These are phyloP conservation scores for Sminthurides aquaticus DNA, from an alignment of 2,888 invertebrate species.

Conservation along the genomic window DNA sequence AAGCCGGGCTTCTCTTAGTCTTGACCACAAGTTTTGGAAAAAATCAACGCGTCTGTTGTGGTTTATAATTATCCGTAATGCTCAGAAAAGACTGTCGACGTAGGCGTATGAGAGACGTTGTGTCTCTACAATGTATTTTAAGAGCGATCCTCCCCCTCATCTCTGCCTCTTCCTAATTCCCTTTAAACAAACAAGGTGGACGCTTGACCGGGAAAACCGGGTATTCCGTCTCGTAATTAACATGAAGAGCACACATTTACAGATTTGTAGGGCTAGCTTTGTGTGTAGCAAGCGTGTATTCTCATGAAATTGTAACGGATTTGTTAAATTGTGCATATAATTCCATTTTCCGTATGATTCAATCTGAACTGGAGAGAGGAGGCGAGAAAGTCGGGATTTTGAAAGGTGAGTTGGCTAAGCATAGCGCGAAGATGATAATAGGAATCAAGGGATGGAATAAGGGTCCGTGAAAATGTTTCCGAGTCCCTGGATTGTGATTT, in stretches of 20 bases:
- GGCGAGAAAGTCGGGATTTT: neutral
- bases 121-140: too few species aligned
- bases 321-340: too few species aligned
- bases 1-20: neutral
- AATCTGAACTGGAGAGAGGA: too few species aligned
- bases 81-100: neutral
- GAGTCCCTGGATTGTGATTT: slow-evolving; percentile 33
- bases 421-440: neutral
- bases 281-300: too few species aligned
- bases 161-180: neutral
- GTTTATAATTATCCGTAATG: neutral
- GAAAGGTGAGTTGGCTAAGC: too few species aligned
- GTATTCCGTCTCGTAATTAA: too few species aligned
- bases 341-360: too few species aligned
- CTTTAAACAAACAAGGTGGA: slow-evolving; percentile 2
- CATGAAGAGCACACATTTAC: too few species aligned
- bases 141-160: neutral
- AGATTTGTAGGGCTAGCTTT: too few species aligned
- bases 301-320: too few species aligned
- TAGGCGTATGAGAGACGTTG: too few species aligned
- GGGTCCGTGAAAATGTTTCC: neutral
- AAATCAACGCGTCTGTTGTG: neutral
- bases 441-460: neutral
- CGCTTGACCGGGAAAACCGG: too few species aligned
- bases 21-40: neutral